Evolutionary conservation across 1,140 invertebrate species (phyloP).

Genomic region (Drosophila nigromelanica): DNA sequence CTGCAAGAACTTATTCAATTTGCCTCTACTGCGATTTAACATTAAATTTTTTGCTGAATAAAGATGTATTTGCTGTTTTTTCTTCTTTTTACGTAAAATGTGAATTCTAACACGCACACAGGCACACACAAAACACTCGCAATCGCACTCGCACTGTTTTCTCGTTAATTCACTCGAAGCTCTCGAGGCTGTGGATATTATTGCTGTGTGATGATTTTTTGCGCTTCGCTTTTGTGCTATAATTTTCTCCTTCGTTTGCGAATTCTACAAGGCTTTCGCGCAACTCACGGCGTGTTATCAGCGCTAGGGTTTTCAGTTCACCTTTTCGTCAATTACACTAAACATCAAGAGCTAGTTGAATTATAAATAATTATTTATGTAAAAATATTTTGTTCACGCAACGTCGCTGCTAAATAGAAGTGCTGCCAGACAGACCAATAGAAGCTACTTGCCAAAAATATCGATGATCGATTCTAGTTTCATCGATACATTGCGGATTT

Average conservation of each 20-base stretch:
- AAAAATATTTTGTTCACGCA: conserved; percentile 79
- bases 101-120: conserved; percentile 69
- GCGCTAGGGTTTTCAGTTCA: conserved; percentile 48
- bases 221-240: conserved; percentile 71
- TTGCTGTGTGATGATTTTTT: conserved; percentile 61
- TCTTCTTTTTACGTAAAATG: conserved; percentile 71
- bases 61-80: conserved; percentile 38
- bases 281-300: conserved; percentile 38
- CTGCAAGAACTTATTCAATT: conserved; percentile 81
- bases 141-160: conserved; percentile 56
- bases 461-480: conserved; percentile 1
- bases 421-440: conserved; percentile 45
- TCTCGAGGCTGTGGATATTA: conserved; percentile 35
- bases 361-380: conserved; percentile 72
- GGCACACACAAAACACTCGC: conserved; percentile 49
- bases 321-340: conserved; percentile 57
- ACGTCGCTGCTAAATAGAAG: conserved; percentile 69
- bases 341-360: conserved; percentile 58
- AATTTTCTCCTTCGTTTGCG: conserved; percentile 49
- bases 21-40: conserved; percentile 80
- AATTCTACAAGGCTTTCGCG: conserved; percentile 47
- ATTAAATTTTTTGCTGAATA: conserved; percentile 74
- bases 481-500: conserved; percentile 3
- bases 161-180: conserved; percentile 53
- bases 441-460: not conserved